Conservation (phyloP, 2,113 vertebrate species). For the Ardeotis arabs region DNA sequence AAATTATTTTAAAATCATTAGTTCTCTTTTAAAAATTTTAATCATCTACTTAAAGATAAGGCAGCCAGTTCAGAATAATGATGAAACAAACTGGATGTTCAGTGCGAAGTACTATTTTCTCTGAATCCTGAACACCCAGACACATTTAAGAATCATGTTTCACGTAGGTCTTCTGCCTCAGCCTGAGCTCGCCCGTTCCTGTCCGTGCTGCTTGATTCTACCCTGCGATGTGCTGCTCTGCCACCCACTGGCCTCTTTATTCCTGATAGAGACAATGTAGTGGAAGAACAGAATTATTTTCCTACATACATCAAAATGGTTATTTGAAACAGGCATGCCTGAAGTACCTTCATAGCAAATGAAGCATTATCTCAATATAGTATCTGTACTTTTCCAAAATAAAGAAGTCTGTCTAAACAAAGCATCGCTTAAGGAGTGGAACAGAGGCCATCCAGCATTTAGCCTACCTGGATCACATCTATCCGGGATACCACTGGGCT, state of each 20-base stretch:
- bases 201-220: background rate
- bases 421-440: background rate
- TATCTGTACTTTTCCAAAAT: background rate
- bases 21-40: background rate
- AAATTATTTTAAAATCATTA: background rate
- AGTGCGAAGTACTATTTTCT: background rate
- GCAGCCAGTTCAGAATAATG: background rate
- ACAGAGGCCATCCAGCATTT: background rate
- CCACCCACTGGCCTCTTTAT: conserved; percentile 11
- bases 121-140: background rate
- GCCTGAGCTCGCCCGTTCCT: background rate
- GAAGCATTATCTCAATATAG: background rate
- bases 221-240: background rate
- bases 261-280: background rate
- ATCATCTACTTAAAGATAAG: background rate
- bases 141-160: background rate
- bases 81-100: background rate
- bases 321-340: background rate
- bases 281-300: background rate
- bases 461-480: background rate
- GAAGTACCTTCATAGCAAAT: background rate
- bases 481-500: background rate
- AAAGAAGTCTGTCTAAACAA: background rate
- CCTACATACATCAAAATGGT: background rate
- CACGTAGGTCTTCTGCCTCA: background rate